phyloP scores from a whole-genome alignment of 2,113 vertebrate genomes.

The Mesembrinibis cayennensis region DNA sequence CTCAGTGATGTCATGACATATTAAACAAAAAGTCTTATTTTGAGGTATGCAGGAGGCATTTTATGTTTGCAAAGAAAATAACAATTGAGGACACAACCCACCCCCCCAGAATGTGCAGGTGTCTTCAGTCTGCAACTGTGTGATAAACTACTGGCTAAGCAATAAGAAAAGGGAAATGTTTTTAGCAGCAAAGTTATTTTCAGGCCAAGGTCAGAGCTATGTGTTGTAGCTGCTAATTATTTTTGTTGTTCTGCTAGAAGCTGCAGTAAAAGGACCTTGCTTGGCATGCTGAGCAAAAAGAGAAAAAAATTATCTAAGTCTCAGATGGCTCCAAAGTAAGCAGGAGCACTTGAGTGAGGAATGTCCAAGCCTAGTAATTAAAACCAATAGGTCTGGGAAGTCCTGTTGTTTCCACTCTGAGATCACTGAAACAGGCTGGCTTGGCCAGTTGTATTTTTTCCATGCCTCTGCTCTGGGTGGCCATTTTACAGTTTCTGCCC shows the following conservation, averaged over 20 bases:
- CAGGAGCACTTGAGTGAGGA: not conserved
- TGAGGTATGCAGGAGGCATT: not conserved
- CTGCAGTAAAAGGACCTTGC: not conserved
- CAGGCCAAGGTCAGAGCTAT: not conserved
- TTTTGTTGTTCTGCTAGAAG: not conserved
- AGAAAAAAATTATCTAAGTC: not conserved
- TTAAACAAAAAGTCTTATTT: not conserved
- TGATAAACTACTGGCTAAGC: not conserved
- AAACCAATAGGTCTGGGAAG: not conserved
- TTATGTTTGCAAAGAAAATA: not conserved
- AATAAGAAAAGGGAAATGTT: not conserved
- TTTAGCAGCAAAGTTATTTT: not conserved
- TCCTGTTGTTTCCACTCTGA: not conserved
- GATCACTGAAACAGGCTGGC: not conserved
- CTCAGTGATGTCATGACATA: not conserved
- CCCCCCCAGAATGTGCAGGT: not conserved
- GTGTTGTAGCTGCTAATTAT: not conserved
- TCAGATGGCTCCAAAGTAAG: not conserved
- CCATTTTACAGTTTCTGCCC: not conserved
- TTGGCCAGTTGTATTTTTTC: not conserved
- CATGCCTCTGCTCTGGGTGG: not conserved
- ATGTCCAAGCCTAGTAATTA: not conserved
- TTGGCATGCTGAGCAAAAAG: not conserved
- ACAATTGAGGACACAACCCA: not conserved
- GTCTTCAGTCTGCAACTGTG: not conserved